phyloP scores from a whole-genome alignment of 2,888 invertebrate species.

The Meandrusa payeni region DNA sequence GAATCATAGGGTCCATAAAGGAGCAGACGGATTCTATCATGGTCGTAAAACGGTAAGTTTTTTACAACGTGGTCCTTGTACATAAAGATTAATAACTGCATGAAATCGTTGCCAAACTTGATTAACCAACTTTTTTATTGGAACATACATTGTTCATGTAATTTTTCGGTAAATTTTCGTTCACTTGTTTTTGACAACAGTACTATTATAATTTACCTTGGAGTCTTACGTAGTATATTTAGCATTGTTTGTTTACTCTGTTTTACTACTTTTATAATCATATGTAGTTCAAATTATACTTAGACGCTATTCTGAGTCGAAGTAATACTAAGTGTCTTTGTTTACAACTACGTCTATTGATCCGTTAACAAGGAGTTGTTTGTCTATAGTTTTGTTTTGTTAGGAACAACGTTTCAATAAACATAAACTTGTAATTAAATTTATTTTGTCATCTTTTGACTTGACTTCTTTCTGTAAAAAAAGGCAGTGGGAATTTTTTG shows the following conservation, averaged over 20 bases:
- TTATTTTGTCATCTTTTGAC: too few species aligned
- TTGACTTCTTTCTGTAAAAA: too few species aligned
- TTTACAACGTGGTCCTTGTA: constrained; percentile 33
- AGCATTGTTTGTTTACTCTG: constrained; percentile 25
- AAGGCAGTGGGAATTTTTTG: too few species aligned
- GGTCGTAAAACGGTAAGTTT: constrained; percentile 79
- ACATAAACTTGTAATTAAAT: too few species aligned
- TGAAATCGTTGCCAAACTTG: constrained; percentile 2
- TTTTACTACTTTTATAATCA: too few species aligned
- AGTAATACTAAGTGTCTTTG: constrained; percentile 22
- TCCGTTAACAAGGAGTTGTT: constrained; percentile 13
- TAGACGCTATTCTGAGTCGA: too few species aligned
- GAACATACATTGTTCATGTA: neutral
- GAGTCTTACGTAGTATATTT: constrained; percentile 3
- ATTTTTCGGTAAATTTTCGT: neutral
- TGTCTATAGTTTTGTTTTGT: constrained; percentile 20
- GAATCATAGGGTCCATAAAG: constrained; percentile 80
- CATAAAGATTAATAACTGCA: constrained; percentile 6
- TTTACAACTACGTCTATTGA: constrained; percentile 19
- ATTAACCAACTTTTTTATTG: constrained; percentile 1
- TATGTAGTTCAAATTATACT: too few species aligned
- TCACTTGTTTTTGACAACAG: constrained; percentile 1
- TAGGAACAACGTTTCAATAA: neutral
- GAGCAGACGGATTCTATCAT: constrained; percentile 80
- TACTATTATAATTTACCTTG: neutral